Evolutionary conservation across 2,797 vertebrate genomes (phyloP).

Genomic region (Aphelocoma californica): DNA sequence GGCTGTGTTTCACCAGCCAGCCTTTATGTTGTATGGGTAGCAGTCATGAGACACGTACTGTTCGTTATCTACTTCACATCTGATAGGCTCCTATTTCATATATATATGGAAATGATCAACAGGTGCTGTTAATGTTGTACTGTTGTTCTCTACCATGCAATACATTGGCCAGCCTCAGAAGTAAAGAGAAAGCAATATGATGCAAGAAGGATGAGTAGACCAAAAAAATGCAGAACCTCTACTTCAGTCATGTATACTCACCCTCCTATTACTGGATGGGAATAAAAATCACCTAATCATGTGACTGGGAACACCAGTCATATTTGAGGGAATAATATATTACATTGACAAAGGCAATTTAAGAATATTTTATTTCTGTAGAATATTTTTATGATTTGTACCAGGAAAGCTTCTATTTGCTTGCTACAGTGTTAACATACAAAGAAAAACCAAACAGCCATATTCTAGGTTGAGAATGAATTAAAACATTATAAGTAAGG

Average conservation of each 20-base stretch:
- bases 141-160: neutral
- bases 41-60: neutral
- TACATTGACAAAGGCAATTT: neutral
- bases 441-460: neutral
- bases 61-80: neutral
- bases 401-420: neutral
- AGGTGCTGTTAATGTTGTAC: neutral
- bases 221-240: neutral
- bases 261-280: neutral
- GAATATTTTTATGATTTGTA: neutral
- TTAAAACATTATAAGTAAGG: neutral
- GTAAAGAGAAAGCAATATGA: neutral
- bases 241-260: neutral
- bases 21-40: neutral
- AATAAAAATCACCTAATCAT: neutral
- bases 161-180: neutral
- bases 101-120: neutral
- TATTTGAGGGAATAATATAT: neutral
- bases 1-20: neutral
- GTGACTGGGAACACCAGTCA: neutral
- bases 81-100: neutral
- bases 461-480: neutral
- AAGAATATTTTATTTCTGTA: neutral
- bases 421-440: neutral
- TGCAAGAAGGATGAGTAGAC: neutral